Evolutionary conservation across 2,797 vertebrate species (phyloP).

Genomic region (Urosaurus nigricauda): DNA sequence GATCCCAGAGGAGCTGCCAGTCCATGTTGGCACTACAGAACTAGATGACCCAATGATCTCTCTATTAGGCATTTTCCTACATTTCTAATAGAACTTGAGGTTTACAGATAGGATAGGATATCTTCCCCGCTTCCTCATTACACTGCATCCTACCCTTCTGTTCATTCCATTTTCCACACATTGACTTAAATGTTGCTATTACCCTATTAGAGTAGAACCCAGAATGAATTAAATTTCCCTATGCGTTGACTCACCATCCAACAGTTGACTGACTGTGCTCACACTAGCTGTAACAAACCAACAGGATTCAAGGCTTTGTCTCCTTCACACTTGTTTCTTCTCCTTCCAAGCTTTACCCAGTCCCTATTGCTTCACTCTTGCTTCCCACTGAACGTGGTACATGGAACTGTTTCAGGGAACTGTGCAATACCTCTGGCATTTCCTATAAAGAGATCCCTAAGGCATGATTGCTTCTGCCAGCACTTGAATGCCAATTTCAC

Average conservation of each 20-base stretch:
- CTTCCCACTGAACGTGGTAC: constrained; percentile 4
- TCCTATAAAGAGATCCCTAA: not conserved
- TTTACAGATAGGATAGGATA: not conserved
- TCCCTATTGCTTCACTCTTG: not conserved
- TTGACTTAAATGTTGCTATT: not conserved
- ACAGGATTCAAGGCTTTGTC: not conserved
- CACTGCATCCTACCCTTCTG: not conserved
- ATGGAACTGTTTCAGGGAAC: constrained; percentile 8
- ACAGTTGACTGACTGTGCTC: no score
- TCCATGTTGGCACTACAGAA: not conserved
- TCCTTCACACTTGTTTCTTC: not conserved
- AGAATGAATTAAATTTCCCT: no score
- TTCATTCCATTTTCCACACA: not conserved
- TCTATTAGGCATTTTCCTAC: not conserved
- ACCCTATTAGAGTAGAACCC: not conserved
- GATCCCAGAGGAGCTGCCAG: not conserved
- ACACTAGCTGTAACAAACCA: no score
- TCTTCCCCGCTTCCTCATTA: not conserved
- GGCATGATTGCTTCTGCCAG: constrained; percentile 7
- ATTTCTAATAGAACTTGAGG: not conserved
- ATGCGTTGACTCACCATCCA: no score
- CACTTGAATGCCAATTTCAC: not conserved
- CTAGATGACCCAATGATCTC: not conserved
- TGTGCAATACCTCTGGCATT: not conserved
- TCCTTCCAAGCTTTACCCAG: not conserved